A percentile compares a stretch with the other conserved stretches of the same genome.
Conservation (phyloP, 2,113 vertebrate genomes). For the Furnarius figulus region DNA sequence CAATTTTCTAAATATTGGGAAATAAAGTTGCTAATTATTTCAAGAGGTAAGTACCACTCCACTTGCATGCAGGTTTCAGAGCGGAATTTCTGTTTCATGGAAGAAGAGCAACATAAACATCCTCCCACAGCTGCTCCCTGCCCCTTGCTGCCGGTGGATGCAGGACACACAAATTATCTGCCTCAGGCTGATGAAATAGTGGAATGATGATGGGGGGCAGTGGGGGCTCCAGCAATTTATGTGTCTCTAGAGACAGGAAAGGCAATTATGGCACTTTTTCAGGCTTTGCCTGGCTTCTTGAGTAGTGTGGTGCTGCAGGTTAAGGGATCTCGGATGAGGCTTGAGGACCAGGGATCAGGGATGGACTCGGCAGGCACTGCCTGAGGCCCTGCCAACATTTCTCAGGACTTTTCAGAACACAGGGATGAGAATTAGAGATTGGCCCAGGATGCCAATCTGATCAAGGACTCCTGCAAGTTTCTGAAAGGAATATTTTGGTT, state of each 20-base stretch:
- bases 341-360: not conserved
- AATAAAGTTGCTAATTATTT: constrained; percentile 70
- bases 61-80: constrained; percentile 30
- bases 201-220: not conserved
- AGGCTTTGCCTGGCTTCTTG: not conserved
- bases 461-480: not conserved
- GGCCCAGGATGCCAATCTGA: not conserved
- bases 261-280: not conserved
- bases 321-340: not conserved
- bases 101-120: constrained; percentile 50
- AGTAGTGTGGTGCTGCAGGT: not conserved
- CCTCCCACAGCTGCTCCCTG: not conserved
- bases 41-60: constrained; percentile 63
- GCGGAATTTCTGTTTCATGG: constrained; percentile 41
- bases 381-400: not conserved
- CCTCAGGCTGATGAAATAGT: not conserved
- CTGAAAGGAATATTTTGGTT: not conserved
- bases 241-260: not conserved
- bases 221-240: not conserved
- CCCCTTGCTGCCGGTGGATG: not conserved
- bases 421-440: not conserved
- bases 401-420: not conserved
- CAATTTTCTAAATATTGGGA: constrained; percentile 71
- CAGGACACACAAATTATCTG: not conserved
- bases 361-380: not conserved